Evolutionary conservation across 2,797 vertebrate species (phyloP).

Genomic region (Leptodactylus fallax): DNA sequence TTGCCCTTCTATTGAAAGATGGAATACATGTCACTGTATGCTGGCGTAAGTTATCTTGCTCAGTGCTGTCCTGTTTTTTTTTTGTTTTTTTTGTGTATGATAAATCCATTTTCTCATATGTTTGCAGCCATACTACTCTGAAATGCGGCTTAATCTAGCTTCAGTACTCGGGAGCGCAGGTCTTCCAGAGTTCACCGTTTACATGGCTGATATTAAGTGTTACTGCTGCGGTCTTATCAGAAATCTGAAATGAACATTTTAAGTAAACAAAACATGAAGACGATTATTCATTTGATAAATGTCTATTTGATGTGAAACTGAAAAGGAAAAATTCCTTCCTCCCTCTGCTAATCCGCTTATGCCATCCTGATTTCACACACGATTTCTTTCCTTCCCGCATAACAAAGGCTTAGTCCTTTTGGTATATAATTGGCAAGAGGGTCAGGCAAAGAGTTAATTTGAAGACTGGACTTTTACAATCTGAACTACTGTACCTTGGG

Average conservation of each 20-base stretch:
- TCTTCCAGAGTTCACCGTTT: constrained; percentile 41
- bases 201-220: constrained; percentile 30
- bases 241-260: constrained; percentile 25
- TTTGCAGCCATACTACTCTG: constrained; percentile 1
- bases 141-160: not conserved
- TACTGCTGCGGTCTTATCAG: not conserved
- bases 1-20: not conserved
- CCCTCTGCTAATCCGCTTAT: constrained; percentile 41
- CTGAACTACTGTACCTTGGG: not conserved
- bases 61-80: not conserved
- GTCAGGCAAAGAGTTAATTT: constrained; percentile 13
- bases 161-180: not conserved
- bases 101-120: constrained; percentile 17
- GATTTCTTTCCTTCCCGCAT: constrained; percentile 30
- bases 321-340: constrained; percentile 29
- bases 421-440: constrained; percentile 28
- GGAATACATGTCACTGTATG: not conserved
- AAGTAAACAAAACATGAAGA: constrained; percentile 49
- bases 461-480: constrained; percentile 1
- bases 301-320: constrained; percentile 38
- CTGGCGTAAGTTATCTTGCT: not conserved
- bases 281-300: constrained; percentile 35
- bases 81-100: not conserved
- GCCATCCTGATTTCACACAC: constrained; percentile 52
- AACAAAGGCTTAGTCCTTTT: constrained; percentile 22